Conservation (phyloP, 2,113 vertebrate species). For the Pedetes capensis region DNA sequence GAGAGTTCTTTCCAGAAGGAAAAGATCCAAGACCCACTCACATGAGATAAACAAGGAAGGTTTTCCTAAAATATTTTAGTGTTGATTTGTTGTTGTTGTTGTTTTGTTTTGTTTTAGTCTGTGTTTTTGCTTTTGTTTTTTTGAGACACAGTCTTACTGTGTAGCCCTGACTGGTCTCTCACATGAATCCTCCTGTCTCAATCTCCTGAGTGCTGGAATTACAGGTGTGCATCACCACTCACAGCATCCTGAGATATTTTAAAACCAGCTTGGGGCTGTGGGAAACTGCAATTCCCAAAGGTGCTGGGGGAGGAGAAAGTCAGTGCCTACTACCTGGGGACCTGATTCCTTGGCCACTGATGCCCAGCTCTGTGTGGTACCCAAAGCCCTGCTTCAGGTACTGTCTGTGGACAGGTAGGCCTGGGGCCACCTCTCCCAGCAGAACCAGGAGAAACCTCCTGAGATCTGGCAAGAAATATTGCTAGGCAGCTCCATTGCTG, state of each 20-base stretch:
- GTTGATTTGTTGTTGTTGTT: too few relatives aligned
- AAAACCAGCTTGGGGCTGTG: conserved; percentile 18
- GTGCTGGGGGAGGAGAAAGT: background rate
- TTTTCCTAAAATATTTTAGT: background rate
- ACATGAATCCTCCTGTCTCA: too few relatives aligned
- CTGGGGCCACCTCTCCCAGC: background rate
- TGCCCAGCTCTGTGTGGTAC: background rate
- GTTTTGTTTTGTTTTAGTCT: too few relatives aligned
- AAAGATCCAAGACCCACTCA: conserved; percentile 23
- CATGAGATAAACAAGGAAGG: conserved; percentile 31
- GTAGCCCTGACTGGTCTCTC: too few relatives aligned
- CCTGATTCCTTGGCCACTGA: background rate
- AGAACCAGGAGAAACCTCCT: background rate
- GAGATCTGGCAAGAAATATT: background rate
- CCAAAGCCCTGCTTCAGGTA: background rate
- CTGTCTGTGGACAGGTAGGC: background rate
- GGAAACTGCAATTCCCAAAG: background rate
- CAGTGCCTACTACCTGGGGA: background rate
- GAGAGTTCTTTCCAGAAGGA: conserved; percentile 27
- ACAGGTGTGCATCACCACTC: too few relatives aligned
- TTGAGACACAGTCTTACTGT: too few relatives aligned
- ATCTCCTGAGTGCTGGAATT: too few relatives aligned
- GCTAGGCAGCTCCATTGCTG: background rate
- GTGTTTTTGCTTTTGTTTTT: too few relatives aligned
- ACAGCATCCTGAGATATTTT: too few relatives aligned